phyloP scores from a whole-genome alignment of 2,888 invertebrate genomes.

The Caenorhabditis drosophilae region DNA sequence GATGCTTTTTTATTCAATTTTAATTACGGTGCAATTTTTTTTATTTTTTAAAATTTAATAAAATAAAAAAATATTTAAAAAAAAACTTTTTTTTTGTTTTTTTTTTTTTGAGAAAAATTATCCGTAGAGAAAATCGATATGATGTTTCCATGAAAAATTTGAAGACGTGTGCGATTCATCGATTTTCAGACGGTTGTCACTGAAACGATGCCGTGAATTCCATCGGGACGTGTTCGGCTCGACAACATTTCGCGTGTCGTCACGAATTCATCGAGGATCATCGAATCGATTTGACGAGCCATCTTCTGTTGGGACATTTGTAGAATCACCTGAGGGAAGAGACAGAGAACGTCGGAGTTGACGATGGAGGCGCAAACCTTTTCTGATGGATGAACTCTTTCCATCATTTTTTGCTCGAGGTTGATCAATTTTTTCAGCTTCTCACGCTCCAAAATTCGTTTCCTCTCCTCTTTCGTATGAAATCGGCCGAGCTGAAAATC shows the following conservation, averaged over 20 bases:
- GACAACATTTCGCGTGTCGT: constrained; percentile 75
- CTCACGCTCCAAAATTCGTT: constrained; percentile 78
- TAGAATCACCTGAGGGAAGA: constrained; percentile 67
- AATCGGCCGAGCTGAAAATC: constrained; percentile 75
- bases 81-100: no score
- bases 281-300: constrained; percentile 70
- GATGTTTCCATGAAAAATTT: no score
- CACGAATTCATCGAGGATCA: constrained; percentile 74
- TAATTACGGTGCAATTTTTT: not conserved
- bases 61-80: not conserved
- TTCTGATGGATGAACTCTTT: constrained; percentile 48
- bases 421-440: constrained; percentile 74
- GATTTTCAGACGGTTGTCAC: constrained; percentile 72
- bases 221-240: constrained; percentile 72
- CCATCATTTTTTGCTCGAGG: constrained; percentile 69
- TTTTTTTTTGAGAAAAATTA: no score
- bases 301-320: constrained; percentile 73
- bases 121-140: no score
- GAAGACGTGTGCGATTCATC: no score
- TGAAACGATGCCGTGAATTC: constrained; percentile 70
- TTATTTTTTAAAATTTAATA: not conserved
- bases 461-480: constrained; percentile 81
- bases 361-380: constrained; percentile 17
- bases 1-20: not conserved
- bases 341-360: no score